These are phyloP conservation scores for Dyspetes luteomarginatus DNA, from an alignment of 2,888 invertebrate genomes.

Conservation along the genomic window DNA sequence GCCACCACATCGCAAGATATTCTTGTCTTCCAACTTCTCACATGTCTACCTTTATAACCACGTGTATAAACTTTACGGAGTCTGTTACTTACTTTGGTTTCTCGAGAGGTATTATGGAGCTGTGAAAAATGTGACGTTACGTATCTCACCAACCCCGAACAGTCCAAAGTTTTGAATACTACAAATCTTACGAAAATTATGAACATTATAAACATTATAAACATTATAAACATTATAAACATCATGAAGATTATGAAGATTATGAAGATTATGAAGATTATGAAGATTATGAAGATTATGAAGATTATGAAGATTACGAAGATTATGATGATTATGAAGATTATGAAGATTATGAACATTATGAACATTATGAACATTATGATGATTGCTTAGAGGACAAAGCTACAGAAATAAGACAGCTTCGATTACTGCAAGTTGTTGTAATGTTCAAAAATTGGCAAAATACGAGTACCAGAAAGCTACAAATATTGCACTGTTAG, in stretches of 20 bases:
- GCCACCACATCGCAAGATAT: conserved; percentile 32
- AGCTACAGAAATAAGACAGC: neutral
- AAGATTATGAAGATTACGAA: neutral
- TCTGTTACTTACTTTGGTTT: neutral
- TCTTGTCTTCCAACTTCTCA: conserved; percentile 1
- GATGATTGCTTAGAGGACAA: neutral
- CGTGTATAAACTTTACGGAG: neutral
- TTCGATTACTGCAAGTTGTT: neutral
- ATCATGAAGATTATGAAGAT: neutral
- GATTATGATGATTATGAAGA: neutral
- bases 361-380: neutral
- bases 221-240: neutral
- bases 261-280: neutral
- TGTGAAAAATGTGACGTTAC: too few relatives aligned
- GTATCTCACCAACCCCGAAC: too few relatives aligned
- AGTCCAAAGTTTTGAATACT: too few relatives aligned
- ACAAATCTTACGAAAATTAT: neutral
- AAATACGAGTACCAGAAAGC: conserved; percentile 4
- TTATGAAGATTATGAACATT: neutral
- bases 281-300: neutral
- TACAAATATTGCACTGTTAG: conserved; percentile 30
- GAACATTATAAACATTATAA: neutral
- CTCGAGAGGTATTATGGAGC: neutral
- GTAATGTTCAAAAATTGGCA: neutral
- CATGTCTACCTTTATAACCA: neutral